These are phyloP conservation scores for Diplazon laetatorius DNA, from an alignment of 2,888 invertebrate genomes.

Conservation along the genomic window DNA sequence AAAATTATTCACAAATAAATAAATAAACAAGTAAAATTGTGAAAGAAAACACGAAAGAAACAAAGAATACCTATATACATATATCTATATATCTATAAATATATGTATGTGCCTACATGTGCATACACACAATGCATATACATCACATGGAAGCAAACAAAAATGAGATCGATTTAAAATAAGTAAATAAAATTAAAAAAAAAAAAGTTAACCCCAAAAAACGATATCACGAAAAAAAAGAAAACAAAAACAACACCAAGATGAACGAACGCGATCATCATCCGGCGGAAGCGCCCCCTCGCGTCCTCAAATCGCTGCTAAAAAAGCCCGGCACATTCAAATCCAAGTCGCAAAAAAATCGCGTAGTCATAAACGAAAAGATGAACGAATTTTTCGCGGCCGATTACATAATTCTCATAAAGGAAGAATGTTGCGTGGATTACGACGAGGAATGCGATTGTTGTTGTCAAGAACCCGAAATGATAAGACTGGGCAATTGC, in stretches of 20 bases:
- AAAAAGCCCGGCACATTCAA: conserved; percentile 89
- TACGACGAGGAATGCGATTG: conserved; percentile 89
- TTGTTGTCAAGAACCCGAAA: conserved; percentile 88
- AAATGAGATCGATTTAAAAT: too few relatives aligned
- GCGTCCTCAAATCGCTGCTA: conserved; percentile 87
- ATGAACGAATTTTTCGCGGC: conserved; percentile 96
- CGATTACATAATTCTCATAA: conserved; percentile 94
- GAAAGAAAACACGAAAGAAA: too few relatives aligned
- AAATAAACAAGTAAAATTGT: too few relatives aligned
- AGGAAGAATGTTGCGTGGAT: conserved; percentile 93
- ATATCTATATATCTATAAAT: too few relatives aligned
- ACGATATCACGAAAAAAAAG: not conserved
- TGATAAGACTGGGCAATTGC: conserved; percentile 86
- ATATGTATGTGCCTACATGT: too few relatives aligned
- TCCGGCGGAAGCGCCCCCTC: conserved; percentile 74
- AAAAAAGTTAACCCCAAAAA: too few relatives aligned
- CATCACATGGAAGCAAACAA: too few relatives aligned
- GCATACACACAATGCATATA: too few relatives aligned
- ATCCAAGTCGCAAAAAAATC: conserved; percentile 87
- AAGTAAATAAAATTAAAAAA: too few relatives aligned
- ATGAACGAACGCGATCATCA: conserved; percentile 68
- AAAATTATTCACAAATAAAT: too few relatives aligned
- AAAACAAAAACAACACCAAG: conserved; percentile 23
- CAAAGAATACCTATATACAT: too few relatives aligned
- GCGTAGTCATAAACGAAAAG: conserved; percentile 94